phyloP scores from a whole-genome alignment of 2,888 invertebrate genomes.

The Scaptomyza caliginosa region DNA sequence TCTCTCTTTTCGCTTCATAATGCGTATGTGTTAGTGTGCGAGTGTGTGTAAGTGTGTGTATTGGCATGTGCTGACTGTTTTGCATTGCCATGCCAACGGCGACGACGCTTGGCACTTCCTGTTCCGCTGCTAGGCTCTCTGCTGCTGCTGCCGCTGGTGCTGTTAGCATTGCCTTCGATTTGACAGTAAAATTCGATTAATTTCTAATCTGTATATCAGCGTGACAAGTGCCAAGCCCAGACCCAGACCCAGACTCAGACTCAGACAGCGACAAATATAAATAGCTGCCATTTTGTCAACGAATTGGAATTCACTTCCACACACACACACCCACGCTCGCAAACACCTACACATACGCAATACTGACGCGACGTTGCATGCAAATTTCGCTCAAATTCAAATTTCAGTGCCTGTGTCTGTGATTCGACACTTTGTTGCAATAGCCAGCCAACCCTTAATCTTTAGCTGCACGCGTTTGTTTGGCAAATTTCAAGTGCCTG shows the following conservation, averaged over 20 bases:
- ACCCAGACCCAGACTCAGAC: constrained; percentile 25
- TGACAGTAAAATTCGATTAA: constrained; percentile 78
- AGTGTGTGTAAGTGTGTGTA: constrained; percentile 41
- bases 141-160: neutral
- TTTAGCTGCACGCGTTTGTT: neutral
- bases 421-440: constrained; percentile 26
- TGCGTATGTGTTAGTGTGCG: constrained; percentile 7
- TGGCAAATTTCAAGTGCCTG: constrained; percentile 26
- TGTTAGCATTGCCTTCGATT: constrained; percentile 64
- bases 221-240: constrained; percentile 60
- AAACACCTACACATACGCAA: constrained; percentile 8
- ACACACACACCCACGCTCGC: constrained; percentile 1
- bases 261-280: constrained; percentile 62
- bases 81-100: constrained; percentile 74
- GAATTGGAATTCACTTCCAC: constrained; percentile 51
- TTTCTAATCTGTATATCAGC: constrained; percentile 75
- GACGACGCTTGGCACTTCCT: constrained; percentile 55
- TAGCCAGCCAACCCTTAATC: neutral
- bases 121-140: constrained; percentile 29
- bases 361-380: constrained; percentile 57
- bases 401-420: constrained; percentile 17
- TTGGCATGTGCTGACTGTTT: constrained; percentile 65
- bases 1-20: constrained; percentile 1
- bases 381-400: constrained; percentile 48
- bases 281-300: constrained; percentile 73